Evolutionary conservation across 2,888 invertebrate genomes (phyloP).

Genomic region (Icerya purchasi): DNA sequence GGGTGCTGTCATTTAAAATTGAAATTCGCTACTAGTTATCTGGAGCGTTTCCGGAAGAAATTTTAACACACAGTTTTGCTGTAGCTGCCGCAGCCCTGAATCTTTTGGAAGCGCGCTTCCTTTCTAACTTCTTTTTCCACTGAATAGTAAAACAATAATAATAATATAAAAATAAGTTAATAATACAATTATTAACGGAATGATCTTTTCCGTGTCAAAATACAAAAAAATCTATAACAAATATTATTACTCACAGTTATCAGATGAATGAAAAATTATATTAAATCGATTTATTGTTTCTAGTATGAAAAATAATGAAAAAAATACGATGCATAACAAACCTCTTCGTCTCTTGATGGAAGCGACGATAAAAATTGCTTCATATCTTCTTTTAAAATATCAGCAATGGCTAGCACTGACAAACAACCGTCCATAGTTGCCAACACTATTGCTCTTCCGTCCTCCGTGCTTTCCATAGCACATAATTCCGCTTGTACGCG

Average conservation of each 20-base stretch:
- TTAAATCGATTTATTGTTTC: no score
- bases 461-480: conserved; percentile 62
- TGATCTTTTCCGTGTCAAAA: no score
- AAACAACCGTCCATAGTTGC: conserved; percentile 87
- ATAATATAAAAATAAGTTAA: no score
- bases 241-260: no score
- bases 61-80: conserved; percentile 25
- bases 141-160: no score
- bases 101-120: conserved; percentile 38
- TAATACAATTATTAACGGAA: no score
- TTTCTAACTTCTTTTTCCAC: conserved; percentile 47
- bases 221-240: no score
- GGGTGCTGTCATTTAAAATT: no score
- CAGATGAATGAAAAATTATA: no score
- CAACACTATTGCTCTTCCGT: conserved; percentile 60
- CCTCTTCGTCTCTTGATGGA: conserved; percentile 48
- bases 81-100: conserved; percentile 46
- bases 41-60: conserved; percentile 1
- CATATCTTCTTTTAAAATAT: conserved; percentile 42
- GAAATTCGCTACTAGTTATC: no score
- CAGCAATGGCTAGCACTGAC: conserved; percentile 63
- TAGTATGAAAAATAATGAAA: not conserved
- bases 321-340: no score
- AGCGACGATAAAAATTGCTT: conserved; percentile 38
- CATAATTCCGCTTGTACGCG: conserved; percentile 73